Base-by-base conservation (phyloP, 2,797 vertebrate species). In the Coranthus polyacanthus region DNA sequence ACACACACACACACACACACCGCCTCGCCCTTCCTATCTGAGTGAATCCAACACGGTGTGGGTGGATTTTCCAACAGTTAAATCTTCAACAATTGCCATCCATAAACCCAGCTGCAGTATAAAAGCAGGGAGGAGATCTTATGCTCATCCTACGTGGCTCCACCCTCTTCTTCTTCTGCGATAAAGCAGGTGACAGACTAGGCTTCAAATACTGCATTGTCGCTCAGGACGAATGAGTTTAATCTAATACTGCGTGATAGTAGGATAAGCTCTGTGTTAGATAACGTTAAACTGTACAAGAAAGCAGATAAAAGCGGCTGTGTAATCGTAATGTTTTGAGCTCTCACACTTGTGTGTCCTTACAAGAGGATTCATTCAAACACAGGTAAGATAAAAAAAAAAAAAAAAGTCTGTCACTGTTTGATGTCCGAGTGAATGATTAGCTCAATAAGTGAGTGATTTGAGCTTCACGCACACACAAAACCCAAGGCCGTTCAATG, bases 381-480 rank as follows among this genome's bases (percentile, higher is more conserved):
- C 63, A 12, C 59, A 0, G 1, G 51, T 66, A 65, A 72, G 58
- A 65, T 12, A 68, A 36, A 49, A 26, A 36, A 29, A 5, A 36
- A 29, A 5, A 26, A 26, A 26, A 26, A 15, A 39, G 18, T 54
- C 72, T 66, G 89, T 88, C 71, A 56, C 79, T 83, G 77, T 82
- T 89, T 86, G 72, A 75, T 78, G 68, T 46, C 1, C 2, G 5
- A 29, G 83, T 91, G 54, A 90, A 92, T 89, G 58, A 90, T 91
- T 91, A 85, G 57, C 78, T 4, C 10, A 34, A 44, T 16, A 18
- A 75, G 75, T 83, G 59, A 46, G 38, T 46, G 56, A 64, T 83
- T 72, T 69, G 5, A 78, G 54, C 64, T 67, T 62, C 44, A 62
- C n/a, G n/a, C 22, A 15, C 2, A 53, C 34, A 24, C 12, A 3